A percentile compares a stretch with the other conserved stretches of the same genome.
Conservation (phyloP, 2,888 invertebrate species). For the Charanyca ferruginea region DNA sequence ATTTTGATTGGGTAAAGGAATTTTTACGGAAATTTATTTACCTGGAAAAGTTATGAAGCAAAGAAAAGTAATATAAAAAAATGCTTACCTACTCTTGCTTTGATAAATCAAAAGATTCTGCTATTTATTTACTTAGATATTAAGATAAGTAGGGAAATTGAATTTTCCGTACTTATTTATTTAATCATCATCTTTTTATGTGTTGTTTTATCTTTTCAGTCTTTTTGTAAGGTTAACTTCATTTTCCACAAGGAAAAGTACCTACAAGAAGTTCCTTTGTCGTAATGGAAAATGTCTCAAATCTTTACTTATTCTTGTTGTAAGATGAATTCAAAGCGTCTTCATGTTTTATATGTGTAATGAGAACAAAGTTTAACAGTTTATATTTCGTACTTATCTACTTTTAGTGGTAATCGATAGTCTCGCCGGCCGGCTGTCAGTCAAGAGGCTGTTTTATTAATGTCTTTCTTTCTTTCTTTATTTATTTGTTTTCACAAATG, state of each 20-base stretch:
- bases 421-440: not conserved
- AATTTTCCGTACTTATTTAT: not conserved
- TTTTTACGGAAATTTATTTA: not conserved
- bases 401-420: not conserved
- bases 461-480: too few species aligned
- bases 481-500: too few species aligned
- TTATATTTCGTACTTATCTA: not conserved
- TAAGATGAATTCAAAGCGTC: too few species aligned
- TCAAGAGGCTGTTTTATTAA: not conserved
- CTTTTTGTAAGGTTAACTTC: constrained; percentile 5
- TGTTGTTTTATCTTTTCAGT: not conserved
- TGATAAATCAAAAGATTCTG: not conserved
- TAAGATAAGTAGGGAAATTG: not conserved
- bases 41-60: constrained; percentile 4
- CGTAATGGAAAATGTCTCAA: not conserved
- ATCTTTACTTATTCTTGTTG: not conserved
- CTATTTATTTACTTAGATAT: not conserved
- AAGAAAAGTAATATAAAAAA: constrained; percentile 7
- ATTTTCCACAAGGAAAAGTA: constrained; percentile 3
- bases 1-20: constrained; percentile 10
- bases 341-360: too few species aligned
- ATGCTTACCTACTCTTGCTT: not conserved
- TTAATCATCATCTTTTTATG: not conserved
- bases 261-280: not conserved
- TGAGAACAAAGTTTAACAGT: not conserved